Conservation (phyloP, 2,888 invertebrate genomes). For the Lasioglossum morio region DNA sequence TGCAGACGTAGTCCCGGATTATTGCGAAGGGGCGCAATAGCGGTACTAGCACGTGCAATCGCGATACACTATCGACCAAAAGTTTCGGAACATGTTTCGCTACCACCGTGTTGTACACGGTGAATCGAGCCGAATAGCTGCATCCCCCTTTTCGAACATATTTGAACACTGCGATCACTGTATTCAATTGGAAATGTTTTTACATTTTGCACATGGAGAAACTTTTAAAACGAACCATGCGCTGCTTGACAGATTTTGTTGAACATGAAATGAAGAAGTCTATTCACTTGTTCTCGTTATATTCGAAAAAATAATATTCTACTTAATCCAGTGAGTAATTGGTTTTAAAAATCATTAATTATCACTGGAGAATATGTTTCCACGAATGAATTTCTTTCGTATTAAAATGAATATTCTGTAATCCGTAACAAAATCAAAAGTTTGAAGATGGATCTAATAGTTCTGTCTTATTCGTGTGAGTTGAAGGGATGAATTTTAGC, state of each 20-base stretch:
- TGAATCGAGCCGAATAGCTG: background rate
- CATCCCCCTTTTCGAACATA: background rate
- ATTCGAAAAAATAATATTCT: too few species aligned
- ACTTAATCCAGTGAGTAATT: too few species aligned
- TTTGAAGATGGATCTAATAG: background rate
- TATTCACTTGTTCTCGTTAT: too few species aligned
- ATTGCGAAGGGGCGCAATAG: background rate
- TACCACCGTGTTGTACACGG: background rate
- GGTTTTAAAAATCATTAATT: too few species aligned
- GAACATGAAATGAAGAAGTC: too few species aligned
- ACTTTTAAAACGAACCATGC: background rate
- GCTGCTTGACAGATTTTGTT: too few species aligned
- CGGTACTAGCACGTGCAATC: background rate
- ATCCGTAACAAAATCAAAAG: background rate
- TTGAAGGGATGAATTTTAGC: background rate
- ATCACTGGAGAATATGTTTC: background rate
- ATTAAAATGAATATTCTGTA: background rate
- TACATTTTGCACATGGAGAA: background rate
- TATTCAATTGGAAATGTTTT: background rate
- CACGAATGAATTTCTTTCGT: background rate
- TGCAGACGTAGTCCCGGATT: slow-evolving; percentile 3
- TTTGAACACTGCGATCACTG: background rate
- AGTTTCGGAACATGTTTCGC: background rate
- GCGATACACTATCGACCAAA: slow-evolving; percentile 3
- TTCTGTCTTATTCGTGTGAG: too few species aligned